These are phyloP conservation scores for Omphaloscelis lunosa DNA, from an alignment of 2,888 invertebrate species.

Conservation along the genomic window DNA sequence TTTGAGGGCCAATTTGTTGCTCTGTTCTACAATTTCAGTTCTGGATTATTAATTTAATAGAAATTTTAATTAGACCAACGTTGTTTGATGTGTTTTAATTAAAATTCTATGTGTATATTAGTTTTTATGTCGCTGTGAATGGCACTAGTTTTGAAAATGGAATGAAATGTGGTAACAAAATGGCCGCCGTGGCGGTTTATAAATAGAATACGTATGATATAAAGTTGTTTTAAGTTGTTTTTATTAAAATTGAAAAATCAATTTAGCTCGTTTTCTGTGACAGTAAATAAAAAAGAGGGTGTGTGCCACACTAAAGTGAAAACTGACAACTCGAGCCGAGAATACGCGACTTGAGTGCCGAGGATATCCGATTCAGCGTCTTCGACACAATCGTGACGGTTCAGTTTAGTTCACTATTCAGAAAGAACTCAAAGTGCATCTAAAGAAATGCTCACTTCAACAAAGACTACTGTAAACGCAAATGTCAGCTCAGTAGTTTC, in stretches of 20 bases:
- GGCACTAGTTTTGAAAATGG: conserved; percentile 29
- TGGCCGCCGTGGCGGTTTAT: conserved; percentile 11
- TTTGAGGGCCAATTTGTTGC: conserved; percentile 37
- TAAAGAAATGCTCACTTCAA: background rate
- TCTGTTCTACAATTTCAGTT: conserved; percentile 19
- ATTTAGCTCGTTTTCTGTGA: background rate
- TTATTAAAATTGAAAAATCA: background rate
- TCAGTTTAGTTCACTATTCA: too few species aligned
- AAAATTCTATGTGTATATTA: conserved; percentile 48
- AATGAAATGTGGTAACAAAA: conserved; percentile 26
- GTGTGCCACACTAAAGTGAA: too few species aligned
- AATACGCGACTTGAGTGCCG: too few species aligned
- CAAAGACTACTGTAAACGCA: background rate
- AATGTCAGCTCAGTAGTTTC: conserved; percentile 19
- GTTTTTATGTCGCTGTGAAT: conserved; percentile 45
- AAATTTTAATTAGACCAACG: conserved; percentile 38
- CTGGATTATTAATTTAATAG: conserved; percentile 40
- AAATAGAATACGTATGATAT: conserved; percentile 1
- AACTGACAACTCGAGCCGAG: too few species aligned
- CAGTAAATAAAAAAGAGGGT: background rate
- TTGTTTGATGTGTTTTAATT: conserved; percentile 51
- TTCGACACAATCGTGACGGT: too few species aligned
- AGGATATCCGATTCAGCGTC: too few species aligned
- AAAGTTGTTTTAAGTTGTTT: background rate
- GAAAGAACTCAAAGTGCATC: too few species aligned